Evolutionary conservation across 2,888 invertebrate species (phyloP).

Genomic region (Cremastinae sp.): DNA sequence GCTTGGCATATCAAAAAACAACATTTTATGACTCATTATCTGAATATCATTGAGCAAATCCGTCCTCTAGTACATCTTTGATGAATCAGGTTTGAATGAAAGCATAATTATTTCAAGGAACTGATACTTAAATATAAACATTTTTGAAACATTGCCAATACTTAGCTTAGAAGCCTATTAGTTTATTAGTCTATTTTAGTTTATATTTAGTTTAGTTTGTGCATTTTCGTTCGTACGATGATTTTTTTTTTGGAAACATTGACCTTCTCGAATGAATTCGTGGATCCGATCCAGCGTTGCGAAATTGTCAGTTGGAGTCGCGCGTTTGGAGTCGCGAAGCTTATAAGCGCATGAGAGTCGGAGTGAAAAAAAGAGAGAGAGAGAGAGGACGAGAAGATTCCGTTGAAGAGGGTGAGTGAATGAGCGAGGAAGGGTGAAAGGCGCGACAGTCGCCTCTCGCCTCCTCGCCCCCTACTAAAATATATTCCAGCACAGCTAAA

Average conservation of each 20-base stretch:
- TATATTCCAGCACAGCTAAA: slow-evolving; percentile 63
- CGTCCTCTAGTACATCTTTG: too few species aligned
- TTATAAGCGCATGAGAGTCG: slow-evolving; percentile 41
- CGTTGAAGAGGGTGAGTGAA: slow-evolving; percentile 7
- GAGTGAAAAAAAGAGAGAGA: slow-evolving; percentile 9
- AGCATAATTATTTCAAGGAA: too few species aligned
- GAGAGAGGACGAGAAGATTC: neutral
- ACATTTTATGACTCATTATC: too few species aligned
- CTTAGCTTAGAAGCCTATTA: too few species aligned
- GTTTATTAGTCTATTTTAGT: too few species aligned
- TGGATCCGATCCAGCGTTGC: slow-evolving; percentile 4
- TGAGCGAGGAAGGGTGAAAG: slow-evolving; percentile 26
- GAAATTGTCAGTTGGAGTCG: slow-evolving; percentile 34
- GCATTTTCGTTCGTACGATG: too few species aligned
- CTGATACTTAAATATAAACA: too few species aligned
- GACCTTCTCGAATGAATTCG: neutral
- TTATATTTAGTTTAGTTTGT: neutral
- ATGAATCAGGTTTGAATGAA: too few species aligned
- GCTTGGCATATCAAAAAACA: too few species aligned
- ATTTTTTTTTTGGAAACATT: neutral
- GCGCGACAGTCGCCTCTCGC: slow-evolving; percentile 28
- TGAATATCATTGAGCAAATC: too few species aligned
- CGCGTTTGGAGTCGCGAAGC: slow-evolving; percentile 44
- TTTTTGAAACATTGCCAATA: too few species aligned
- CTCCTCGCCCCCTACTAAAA: slow-evolving; percentile 34